Base-by-base conservation (phyloP, 2,797 vertebrate species). In the Platalea minor region DNA sequence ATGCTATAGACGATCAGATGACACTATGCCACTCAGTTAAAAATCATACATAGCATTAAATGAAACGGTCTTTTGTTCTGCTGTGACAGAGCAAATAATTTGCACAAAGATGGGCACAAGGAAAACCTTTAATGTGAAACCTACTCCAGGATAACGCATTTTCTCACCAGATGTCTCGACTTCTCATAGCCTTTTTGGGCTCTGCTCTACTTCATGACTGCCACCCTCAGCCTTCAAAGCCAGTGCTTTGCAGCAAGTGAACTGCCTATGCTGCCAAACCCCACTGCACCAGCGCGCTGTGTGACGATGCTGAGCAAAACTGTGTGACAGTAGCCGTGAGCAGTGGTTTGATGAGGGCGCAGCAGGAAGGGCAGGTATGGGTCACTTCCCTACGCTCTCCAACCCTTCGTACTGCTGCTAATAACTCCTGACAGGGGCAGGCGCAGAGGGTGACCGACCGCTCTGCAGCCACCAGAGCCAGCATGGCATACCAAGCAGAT, bases 401-500 rank as follows among this genome's bases (percentile, higher is more conserved):
- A 21, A 4, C 45, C 61, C 73, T 72, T 51, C 4, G 1, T 4
- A 3, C 10, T 3, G 41, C 33, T 21, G 72, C 64, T 80, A 56
- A 0, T 68, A 11, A 29, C 13, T 50, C 56, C 85, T 68, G 82
- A 31, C 48, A 86, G 80, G 31, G 50, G 48, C 37, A 10, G 14
- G 43, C 2, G 0, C 72, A 9, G 33, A 37, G 72, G 19, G 46
- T 17, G 54, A 85, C 46, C 7, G 0, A 69, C 37, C 2, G 2
- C 85, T 41, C 64, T 3, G 72, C 56, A 1, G 89, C 54, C 93
- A 63, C 86, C 91, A 59, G 86, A 65, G 78, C 74, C 82, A 17
- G 64, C 23, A 2, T 0, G 7, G 61, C 68, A 31, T 0, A 5
- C 39, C 1, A 2, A 45, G 31, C 2, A 8, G 2, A 7, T 19